Evolutionary conservation across 2,888 invertebrate genomes (phyloP).

Genomic region (Eristalis intricaria): DNA sequence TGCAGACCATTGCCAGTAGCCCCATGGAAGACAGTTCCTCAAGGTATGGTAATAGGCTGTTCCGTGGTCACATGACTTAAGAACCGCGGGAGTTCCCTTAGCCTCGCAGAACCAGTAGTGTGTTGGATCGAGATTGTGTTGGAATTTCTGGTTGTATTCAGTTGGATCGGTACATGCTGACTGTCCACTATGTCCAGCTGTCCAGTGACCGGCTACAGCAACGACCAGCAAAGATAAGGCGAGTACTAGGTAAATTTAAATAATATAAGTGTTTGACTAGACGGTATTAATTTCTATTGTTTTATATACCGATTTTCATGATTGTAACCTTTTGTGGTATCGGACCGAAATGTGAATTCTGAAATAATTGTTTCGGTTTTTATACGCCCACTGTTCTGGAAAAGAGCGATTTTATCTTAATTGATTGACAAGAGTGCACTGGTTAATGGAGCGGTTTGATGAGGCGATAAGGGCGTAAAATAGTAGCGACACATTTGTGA

Average conservation of each 20-base stretch:
- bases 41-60: conserved; percentile 76
- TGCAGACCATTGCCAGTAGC: conserved; percentile 78
- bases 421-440: background rate
- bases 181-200: conserved; percentile 75
- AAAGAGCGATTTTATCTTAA: background rate
- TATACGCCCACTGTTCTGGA: background rate
- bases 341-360: background rate
- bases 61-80: conserved; percentile 76
- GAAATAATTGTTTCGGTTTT: background rate
- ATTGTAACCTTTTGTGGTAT: conserved; percentile 6
- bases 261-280: background rate
- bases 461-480: background rate
- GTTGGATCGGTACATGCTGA: conserved; percentile 77
- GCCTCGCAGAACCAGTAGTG: conserved; percentile 78
- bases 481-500: background rate
- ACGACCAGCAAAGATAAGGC: conserved; percentile 18
- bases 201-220: conserved; percentile 62
- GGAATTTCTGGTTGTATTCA: conserved; percentile 76
- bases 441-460: background rate
- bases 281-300: background rate
- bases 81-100: conserved; percentile 74
- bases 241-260: background rate
- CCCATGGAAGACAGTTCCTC: conserved; percentile 79
- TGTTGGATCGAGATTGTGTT: conserved; percentile 78
- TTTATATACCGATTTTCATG: conserved; percentile 71